phyloP scores from a whole-genome alignment of 2,113 vertebrate genomes.

The Alouatta palliata region DNA sequence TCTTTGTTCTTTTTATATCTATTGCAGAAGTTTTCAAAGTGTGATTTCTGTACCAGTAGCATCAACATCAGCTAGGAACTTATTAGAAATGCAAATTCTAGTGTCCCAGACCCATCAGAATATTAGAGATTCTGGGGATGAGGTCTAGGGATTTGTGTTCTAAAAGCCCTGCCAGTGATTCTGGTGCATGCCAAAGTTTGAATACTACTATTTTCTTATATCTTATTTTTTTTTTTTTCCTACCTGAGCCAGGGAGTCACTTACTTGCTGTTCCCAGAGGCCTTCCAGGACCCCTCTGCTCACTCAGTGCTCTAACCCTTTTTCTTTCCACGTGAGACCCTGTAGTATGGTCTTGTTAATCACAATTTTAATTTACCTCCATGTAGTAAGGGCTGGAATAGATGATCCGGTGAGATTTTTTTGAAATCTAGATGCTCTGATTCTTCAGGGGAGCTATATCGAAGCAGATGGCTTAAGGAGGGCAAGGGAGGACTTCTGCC shows the following conservation, averaged over 20 bases:
- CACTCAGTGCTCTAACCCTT: not conserved
- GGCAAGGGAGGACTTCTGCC: not conserved
- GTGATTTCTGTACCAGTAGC: not conserved
- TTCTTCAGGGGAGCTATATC: not conserved
- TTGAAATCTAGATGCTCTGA: not conserved
- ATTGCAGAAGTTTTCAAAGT: not conserved
- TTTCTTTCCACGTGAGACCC: not conserved
- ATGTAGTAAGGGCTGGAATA: not conserved
- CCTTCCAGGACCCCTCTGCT: not conserved
- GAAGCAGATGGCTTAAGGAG: slow-evolving; percentile 20
- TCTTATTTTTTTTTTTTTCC: not conserved
- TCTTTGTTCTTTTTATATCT: not conserved
- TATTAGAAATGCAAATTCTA: not conserved
- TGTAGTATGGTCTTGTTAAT: not conserved
- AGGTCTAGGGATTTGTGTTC: not conserved
- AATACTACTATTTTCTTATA: not conserved
- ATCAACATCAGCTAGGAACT: not conserved
- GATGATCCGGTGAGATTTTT: not conserved
- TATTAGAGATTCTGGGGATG: accelerated
- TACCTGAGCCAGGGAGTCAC: not conserved
- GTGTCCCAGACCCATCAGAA: not conserved
- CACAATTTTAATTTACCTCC: not conserved
- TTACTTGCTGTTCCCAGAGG: not conserved
- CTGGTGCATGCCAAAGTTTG: not conserved
- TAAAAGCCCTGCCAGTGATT: not conserved